Evolutionary conservation across 2,797 vertebrate genomes (phyloP).

Genomic region (Trichosurus vulpecula): DNA sequence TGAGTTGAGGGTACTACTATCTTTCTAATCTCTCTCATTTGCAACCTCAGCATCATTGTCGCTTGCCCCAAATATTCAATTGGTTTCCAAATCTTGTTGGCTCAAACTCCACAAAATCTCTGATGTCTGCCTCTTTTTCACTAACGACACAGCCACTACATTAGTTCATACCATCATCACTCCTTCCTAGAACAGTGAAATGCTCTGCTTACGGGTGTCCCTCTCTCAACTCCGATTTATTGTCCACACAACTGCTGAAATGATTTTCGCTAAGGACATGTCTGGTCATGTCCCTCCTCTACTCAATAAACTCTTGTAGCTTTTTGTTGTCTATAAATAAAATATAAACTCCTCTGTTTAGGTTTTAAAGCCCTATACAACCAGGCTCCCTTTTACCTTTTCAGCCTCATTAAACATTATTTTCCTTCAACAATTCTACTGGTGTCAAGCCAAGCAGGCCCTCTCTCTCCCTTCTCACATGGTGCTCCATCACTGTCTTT

Average conservation of each 20-base stretch:
- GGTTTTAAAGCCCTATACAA: neutral
- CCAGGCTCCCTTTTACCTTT: neutral
- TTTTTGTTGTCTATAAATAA: neutral
- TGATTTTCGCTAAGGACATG: too few species aligned
- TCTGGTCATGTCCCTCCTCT: neutral
- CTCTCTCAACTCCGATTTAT: neutral
- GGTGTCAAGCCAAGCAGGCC: neutral
- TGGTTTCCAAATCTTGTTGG: neutral
- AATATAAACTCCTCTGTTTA: neutral
- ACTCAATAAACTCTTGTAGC: too few species aligned
- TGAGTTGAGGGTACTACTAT: neutral
- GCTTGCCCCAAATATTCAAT: neutral
- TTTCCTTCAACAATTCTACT: neutral
- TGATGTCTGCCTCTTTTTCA: neutral
- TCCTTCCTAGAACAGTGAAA: neutral
- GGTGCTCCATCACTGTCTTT: neutral
- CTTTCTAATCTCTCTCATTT: neutral
- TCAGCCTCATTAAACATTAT: neutral
- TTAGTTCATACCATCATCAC: neutral
- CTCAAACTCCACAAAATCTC: neutral
- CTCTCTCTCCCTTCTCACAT: neutral
- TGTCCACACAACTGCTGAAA: neutral
- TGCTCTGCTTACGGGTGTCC: neutral
- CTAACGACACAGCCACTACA: neutral
- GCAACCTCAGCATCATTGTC: neutral